Percentiles rank a stretch among this genome's conserved stretches.
Conservation (phyloP, 2,888 invertebrate genomes). For the Lacanobia wlatinum region DNA sequence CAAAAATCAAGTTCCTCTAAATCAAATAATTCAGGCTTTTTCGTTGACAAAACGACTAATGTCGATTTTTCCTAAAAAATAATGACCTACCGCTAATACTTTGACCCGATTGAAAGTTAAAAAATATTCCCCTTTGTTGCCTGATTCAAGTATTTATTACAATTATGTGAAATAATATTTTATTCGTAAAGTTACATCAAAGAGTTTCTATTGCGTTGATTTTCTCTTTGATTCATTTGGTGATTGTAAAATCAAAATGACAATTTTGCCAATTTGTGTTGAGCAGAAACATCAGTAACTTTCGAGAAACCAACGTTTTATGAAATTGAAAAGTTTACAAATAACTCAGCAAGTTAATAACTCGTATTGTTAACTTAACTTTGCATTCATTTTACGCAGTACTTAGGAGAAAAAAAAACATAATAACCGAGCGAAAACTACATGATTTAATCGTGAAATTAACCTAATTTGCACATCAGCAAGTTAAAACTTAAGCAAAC, state of each 20-base stretch:
- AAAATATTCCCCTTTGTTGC: conserved; percentile 25
- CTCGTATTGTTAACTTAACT: neutral
- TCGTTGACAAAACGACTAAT: neutral
- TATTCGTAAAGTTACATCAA: conserved; percentile 60
- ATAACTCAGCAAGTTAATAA: neutral
- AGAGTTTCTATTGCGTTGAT: conserved; percentile 54
- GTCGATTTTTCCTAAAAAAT: conserved; percentile 25
- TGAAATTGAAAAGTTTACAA: neutral
- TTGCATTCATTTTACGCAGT: neutral
- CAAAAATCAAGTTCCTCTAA: no score
- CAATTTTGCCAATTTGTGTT: conserved; percentile 45
- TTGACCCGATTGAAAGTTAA: conserved; percentile 27
- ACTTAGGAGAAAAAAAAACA: neutral
- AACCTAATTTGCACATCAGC: conserved; percentile 12
- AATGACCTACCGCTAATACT: conserved; percentile 30
- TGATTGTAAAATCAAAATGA: conserved; percentile 35
- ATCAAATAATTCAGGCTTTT: neutral
- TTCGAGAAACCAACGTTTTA: neutral
- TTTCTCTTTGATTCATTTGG: conserved; percentile 60
- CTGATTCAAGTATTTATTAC: conserved; percentile 42
- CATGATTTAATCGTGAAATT: conserved; percentile 8
- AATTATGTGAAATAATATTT: conserved; percentile 47
- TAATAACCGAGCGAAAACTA: neutral
- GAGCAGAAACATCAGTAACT: conserved; percentile 1
- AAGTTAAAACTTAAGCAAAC: conserved; percentile 36